Evolutionary conservation across 1,140 invertebrate genomes (phyloP), one percentile per base, ranked within the genome.

Genomic region (Matsumurasca onukii): DNA sequence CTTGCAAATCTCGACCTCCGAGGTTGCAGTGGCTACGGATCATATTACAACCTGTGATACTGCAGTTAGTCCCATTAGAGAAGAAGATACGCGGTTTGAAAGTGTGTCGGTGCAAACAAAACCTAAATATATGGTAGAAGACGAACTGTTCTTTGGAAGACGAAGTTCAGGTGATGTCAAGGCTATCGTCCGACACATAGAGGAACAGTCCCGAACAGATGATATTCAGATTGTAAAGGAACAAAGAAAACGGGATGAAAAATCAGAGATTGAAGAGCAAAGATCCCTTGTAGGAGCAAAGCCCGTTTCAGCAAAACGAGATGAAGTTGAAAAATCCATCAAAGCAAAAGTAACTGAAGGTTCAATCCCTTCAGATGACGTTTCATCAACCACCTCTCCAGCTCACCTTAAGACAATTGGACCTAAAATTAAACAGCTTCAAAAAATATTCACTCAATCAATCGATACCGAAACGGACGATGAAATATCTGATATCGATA

Each of bases 11-110:
- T 77, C 80, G 67, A 82, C 79, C 0, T 80, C 79, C n/a, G 82
- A 83, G 75, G 79, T 78, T 12, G 80, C 72, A 1, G 80, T 82
- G 20, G 73, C 79, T n/a, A 84, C 82, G 17, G 82, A 84, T 73
- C 75, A 76, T 61, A 72, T 83, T 31, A 77, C 80, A 70, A 82
- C 75, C 9, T 79, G 81, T 72, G 82, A 83, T 71, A 79, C 78
- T 15, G 80, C 78, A 3, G 76, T 76, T 31, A 82, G 82, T 76
- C 82, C 82, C 3, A 78, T 82, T 34, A 76, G 75, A 68, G 70
- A 74, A n/a, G 78, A 79, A 12, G 71, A 72, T 17, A 15, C 52
- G 59, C 25, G 30, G 15, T 62, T 45, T 67, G 67, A 71, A 30
- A 59, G 25, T 22, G 55, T n/a, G 13, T 22, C 29, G 3, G 15